Evolutionary conservation across 2,797 vertebrate species (phyloP).

Genomic region (Dicrostonyx torquatus): DNA sequence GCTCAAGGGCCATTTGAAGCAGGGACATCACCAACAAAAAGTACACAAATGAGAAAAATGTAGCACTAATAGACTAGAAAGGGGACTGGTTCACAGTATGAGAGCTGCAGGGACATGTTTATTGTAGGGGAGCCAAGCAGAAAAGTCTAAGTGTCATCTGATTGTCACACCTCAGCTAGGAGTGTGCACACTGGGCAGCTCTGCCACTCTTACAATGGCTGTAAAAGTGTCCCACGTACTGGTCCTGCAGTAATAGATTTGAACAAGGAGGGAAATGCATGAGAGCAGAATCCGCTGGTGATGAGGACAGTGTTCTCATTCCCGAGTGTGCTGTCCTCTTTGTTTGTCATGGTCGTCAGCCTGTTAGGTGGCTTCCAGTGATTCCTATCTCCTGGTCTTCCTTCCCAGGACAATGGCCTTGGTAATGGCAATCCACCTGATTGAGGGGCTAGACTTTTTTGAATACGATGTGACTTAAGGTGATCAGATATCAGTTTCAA

Average conservation of each 20-base stretch:
- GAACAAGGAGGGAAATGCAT: background rate
- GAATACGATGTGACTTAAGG: background rate
- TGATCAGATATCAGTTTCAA: background rate
- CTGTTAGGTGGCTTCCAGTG: background rate
- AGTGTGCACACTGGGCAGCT: background rate
- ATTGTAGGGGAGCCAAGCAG: background rate
- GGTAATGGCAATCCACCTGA: background rate
- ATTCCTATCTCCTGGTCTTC: background rate
- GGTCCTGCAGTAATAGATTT: slow-evolving; percentile 8
- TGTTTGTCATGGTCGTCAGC: background rate
- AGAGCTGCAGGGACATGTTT: background rate
- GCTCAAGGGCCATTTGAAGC: background rate
- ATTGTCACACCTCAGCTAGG: background rate
- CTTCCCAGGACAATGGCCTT: background rate
- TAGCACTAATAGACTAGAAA: background rate
- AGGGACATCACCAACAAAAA: background rate
- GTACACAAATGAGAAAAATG: background rate
- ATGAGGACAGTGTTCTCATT: background rate
- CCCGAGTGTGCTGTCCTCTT: no score
- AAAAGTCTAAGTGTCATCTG: background rate
- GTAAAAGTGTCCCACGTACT: background rate
- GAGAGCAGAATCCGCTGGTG: background rate
- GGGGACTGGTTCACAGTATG: background rate
- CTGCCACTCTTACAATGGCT: background rate
- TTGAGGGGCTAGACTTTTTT: background rate